Conservation (phyloP, 2,888 invertebrate species). For the Seira musarum region DNA sequence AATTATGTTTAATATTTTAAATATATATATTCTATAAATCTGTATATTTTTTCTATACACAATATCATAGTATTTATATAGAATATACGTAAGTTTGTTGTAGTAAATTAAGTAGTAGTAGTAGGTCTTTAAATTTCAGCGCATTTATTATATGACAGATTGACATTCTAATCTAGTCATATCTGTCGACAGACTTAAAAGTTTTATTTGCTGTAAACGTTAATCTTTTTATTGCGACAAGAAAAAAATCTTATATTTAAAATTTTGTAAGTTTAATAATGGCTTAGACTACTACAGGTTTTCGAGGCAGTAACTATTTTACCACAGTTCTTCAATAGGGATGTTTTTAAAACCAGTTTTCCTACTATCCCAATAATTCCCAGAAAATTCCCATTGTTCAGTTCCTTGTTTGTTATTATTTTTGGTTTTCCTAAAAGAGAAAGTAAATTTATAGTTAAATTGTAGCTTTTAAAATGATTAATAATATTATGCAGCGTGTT, state of each 20-base stretch:
- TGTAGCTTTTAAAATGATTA: neutral
- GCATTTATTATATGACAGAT: constrained; percentile 25
- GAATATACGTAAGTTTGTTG: constrained; percentile 13
- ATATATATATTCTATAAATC: neutral
- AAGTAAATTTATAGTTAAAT: constrained; percentile 15
- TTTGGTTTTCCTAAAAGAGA: constrained; percentile 72
- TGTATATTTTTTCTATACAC: neutral
- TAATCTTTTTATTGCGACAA: constrained; percentile 41
- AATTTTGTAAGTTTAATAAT: no score
- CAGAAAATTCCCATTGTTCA: constrained; percentile 82
- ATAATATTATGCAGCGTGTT: neutral
- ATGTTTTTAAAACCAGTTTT: constrained; percentile 79
- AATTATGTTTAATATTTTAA: neutral
- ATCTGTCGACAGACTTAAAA: constrained; percentile 14
- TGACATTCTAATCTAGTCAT: neutral
- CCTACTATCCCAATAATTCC: constrained; percentile 83
- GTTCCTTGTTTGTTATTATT: constrained; percentile 74
- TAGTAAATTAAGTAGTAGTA: constrained; percentile 32
- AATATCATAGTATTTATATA: constrained; percentile 29
- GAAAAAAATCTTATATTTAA: constrained; percentile 7
- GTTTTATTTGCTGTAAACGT: no score
- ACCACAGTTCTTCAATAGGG: constrained; percentile 78
- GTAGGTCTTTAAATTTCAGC: constrained; percentile 48
- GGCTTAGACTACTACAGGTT: no score
- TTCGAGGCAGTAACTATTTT: constrained; percentile 71